Evolutionary conservation across 2,888 invertebrate genomes (phyloP).

Genomic region (Panorpa germanica): DNA sequence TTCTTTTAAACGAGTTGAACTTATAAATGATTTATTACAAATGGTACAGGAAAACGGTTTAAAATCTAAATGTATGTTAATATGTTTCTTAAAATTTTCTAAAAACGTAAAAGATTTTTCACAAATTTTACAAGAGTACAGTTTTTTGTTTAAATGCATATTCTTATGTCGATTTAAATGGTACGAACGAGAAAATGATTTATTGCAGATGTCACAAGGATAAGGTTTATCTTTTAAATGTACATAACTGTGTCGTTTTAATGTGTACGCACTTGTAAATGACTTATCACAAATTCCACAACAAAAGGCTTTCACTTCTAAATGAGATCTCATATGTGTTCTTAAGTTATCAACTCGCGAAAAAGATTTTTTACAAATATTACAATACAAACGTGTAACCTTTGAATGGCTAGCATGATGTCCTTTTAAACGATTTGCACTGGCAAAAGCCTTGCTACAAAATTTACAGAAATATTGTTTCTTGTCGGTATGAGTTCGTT

Average conservation of each 20-base stretch:
- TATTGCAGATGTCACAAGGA: constrained; percentile 16
- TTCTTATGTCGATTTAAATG: constrained; percentile 17
- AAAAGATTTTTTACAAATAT: too few species aligned
- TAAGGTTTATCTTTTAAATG: constrained; percentile 16
- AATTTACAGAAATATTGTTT: too few species aligned
- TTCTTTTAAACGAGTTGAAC: constrained; percentile 24
- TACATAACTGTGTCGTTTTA: constrained; percentile 17
- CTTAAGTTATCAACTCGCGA: too few species aligned
- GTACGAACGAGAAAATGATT: constrained; percentile 16
- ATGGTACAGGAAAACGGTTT: constrained; percentile 25
- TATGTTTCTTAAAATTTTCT: constrained; percentile 27
- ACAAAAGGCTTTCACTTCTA: too few species aligned
- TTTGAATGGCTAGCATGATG: too few species aligned
- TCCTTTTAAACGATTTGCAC: constrained; percentile 26
- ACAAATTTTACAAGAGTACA: constrained; percentile 26
- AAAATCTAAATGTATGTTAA: constrained; percentile 26
- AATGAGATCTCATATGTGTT: too few species aligned
- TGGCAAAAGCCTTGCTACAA: constrained; percentile 28
- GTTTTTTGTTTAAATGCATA: constrained; percentile 17
- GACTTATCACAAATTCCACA: constrained; percentile 29
- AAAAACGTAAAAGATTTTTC: constrained; percentile 25
- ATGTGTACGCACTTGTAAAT: constrained; percentile 26
- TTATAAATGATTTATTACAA: constrained; percentile 26
- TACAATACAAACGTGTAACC: too few species aligned
- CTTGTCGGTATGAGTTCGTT: too few species aligned